Percentiles rank a stretch among this genome's conserved stretches.
These are phyloP conservation scores for Samia ricini DNA, from an alignment of 1,140 invertebrate species.

Conservation along the genomic window DNA sequence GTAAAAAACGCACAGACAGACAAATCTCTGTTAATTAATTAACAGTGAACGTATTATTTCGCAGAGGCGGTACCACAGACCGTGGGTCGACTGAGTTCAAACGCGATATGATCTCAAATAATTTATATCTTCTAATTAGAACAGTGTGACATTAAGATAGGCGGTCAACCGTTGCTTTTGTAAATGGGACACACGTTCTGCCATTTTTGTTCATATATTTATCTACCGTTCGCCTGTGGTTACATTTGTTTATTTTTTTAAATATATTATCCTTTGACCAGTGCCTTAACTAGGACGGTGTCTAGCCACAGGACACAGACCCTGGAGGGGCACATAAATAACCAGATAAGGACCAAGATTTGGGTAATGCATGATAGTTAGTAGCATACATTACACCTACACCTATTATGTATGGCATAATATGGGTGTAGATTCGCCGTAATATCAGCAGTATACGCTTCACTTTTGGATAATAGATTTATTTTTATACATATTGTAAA, in stretches of 20 bases:
- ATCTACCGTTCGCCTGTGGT: background rate
- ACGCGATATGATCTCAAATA: slow-evolving; percentile 10
- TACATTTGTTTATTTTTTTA: background rate
- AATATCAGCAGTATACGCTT: no score
- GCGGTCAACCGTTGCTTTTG: slow-evolving; percentile 5
- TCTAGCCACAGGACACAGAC: no score
- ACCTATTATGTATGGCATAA: no score
- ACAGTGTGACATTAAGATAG: slow-evolving; percentile 11
- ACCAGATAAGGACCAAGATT: no score
- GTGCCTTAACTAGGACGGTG: background rate
- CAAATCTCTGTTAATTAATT: background rate
- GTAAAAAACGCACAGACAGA: no score
- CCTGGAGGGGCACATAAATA: no score
- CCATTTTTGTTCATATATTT: background rate
- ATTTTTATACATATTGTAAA: no score
- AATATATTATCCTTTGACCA: background rate
- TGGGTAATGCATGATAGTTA: no score
- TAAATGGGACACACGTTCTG: slow-evolving; percentile 1
- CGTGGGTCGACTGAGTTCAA: slow-evolving; percentile 9
- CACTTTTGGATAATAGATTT: no score
- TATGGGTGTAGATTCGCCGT: no score
- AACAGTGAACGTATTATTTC: background rate
- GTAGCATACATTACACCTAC: no score
- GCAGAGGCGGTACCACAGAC: slow-evolving; percentile 5
- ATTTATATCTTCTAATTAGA: slow-evolving; percentile 10